Base-by-base conservation (phyloP, 1,140 invertebrate species). In the Lepidurus apus region DNA sequence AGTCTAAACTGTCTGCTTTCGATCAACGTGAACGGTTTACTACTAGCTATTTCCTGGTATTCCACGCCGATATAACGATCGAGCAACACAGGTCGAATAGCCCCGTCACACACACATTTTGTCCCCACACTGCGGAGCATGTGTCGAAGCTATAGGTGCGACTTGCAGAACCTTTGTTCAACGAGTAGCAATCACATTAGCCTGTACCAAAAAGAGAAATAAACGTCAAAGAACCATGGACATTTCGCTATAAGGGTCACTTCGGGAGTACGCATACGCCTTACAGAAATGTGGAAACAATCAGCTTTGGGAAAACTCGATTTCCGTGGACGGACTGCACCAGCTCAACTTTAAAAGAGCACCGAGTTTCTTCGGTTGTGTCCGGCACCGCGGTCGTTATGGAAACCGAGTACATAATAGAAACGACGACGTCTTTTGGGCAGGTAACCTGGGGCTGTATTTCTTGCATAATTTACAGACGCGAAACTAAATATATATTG, bases 401-500 rank as follows among this genome's bases (percentile, higher is more conserved):
- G 53, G 53, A 65, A 65, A 65, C 53, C 6, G 53, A n/a, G 17
- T 65, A 65, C 53, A 65, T 65, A 65, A 65, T 65, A 65, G 53
- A 65, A 65, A 3, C 13, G 6, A 21, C 53, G 6, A 21, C 53
- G 53, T 8, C 8, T 21, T n/a, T n/a, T 65, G 53, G 21, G 53
- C 53, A 21, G 13, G 17, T 13, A 65, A 21, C 53, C 13, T 65
- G 53, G 53, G 53, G 21, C 53, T 65, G 53, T 65, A 65, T 65
- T 65, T 65, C 53, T 65, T 17, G 53, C 53, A 65, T 65, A 65
- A 65, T 65, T 65, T 65, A 65, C 13, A 65, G 7, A 65, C 53
- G 53, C 6, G 53, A 47, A 10, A 21, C 53, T 65, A 65, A 65
- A 65, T 65, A 21, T 65, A 21, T 34, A 34, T 34, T 2, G 1